phyloP scores from a whole-genome alignment of 2,888 invertebrate species.

The Adelphocoris suturalis region DNA sequence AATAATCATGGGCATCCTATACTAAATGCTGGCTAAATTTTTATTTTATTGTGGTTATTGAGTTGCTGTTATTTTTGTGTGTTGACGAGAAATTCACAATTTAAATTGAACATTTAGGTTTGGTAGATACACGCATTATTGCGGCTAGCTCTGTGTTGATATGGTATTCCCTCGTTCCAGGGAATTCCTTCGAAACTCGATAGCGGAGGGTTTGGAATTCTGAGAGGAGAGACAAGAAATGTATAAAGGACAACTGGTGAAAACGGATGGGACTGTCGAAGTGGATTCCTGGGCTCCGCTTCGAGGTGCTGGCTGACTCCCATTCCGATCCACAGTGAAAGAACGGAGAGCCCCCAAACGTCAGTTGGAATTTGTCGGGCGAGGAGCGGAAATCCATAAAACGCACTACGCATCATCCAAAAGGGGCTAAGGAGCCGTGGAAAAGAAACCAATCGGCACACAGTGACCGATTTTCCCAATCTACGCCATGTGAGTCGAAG shows the following conservation, averaged over 20 bases:
- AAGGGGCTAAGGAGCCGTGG: too few species aligned
- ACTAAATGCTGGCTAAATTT: too few species aligned
- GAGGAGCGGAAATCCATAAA: constrained; percentile 6
- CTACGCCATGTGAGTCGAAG: too few species aligned
- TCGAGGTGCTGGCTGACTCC: neutral
- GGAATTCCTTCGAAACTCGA: constrained; percentile 24
- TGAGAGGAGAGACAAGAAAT: neutral
- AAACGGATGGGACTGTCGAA: constrained; percentile 38
- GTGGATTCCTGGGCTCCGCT: neutral
- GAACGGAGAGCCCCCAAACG: neutral
- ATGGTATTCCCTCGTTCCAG: neutral
- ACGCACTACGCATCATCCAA: neutral
- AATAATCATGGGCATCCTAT: too few species aligned
- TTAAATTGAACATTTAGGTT: too few species aligned
- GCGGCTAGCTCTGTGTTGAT: neutral
- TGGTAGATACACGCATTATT: too few species aligned
- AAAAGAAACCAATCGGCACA: too few species aligned
- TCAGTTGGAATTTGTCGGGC: neutral
- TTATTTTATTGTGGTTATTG: too few species aligned
- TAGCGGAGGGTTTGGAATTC: neutral
- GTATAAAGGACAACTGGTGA: constrained; percentile 36
- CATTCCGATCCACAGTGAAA: constrained; percentile 24
- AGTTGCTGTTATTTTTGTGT: too few species aligned
- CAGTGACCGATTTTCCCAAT: too few species aligned
- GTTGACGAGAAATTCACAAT: too few species aligned